Evolutionary conservation across 2,797 vertebrate species (phyloP).

Genomic region (Psittacula derbiana): DNA sequence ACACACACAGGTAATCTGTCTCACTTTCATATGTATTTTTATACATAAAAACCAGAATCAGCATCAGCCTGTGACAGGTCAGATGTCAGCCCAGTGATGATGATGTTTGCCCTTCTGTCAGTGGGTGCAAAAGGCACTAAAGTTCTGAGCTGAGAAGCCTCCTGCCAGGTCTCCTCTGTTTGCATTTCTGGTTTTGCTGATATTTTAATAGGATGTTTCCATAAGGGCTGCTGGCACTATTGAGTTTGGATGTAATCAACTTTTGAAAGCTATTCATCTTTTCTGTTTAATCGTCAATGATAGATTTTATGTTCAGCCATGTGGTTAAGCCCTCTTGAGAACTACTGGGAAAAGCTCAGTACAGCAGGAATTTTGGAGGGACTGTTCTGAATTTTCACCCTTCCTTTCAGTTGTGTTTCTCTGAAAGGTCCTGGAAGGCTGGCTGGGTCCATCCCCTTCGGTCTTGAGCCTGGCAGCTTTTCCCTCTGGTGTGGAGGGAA

Average conservation of each 20-base stretch:
- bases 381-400: not conserved
- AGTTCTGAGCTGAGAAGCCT: not conserved
- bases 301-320: not conserved
- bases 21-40: not conserved
- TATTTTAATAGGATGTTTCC: conserved; percentile 32
- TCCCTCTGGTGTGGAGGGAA: not conserved
- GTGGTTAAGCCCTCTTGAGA: not conserved
- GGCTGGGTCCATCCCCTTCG: not conserved
- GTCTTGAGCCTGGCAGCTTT: not conserved
- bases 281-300: not conserved
- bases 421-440: not conserved
- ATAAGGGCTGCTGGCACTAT: not conserved
- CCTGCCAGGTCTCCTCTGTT: not conserved
- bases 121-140: not conserved
- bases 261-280: conserved; percentile 12
- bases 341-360: not conserved
- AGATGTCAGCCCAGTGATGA: not conserved
- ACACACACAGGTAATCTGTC: not conserved
- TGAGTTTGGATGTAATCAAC: not conserved
- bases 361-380: not conserved
- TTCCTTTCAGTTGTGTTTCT: not conserved
- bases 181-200: conserved; percentile 20
- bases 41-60: not conserved
- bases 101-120: not conserved
- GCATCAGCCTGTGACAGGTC: not conserved